Conservation (phyloP, 2,888 invertebrate genomes). For the Leuctra nigra region DNA sequence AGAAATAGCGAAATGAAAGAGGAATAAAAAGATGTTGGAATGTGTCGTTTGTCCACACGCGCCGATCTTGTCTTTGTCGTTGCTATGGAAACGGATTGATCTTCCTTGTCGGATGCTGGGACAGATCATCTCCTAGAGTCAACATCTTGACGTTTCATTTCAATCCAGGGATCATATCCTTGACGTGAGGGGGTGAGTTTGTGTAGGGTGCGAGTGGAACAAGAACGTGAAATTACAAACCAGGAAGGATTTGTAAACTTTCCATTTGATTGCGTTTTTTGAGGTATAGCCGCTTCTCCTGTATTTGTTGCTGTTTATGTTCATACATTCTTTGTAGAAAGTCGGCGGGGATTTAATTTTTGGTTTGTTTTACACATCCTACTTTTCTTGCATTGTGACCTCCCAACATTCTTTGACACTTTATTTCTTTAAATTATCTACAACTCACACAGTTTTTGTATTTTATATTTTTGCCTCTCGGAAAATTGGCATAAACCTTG, state of each 20-base stretch:
- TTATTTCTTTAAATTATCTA: no score
- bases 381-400: no score
- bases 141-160: slow-evolving; percentile 11
- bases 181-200: neutral
- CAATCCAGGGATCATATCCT: no score
- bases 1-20: neutral
- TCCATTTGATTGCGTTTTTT: neutral
- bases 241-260: neutral
- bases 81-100: neutral
- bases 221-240: neutral
- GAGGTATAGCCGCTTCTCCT: no score
- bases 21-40: neutral
- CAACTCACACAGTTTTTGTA: no score
- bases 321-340: no score
- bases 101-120: neutral
- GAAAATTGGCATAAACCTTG: no score
- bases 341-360: no score
- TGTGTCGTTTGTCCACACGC: neutral
- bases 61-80: neutral
- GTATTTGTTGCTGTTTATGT: no score
- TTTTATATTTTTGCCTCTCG: no score
- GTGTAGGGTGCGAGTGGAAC: neutral
- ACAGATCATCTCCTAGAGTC: slow-evolving; percentile 2
- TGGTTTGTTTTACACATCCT: no score
- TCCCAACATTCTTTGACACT: no score